Evolutionary conservation across 2,797 vertebrate genomes (phyloP).

Genomic region (Ceryle rudis): DNA sequence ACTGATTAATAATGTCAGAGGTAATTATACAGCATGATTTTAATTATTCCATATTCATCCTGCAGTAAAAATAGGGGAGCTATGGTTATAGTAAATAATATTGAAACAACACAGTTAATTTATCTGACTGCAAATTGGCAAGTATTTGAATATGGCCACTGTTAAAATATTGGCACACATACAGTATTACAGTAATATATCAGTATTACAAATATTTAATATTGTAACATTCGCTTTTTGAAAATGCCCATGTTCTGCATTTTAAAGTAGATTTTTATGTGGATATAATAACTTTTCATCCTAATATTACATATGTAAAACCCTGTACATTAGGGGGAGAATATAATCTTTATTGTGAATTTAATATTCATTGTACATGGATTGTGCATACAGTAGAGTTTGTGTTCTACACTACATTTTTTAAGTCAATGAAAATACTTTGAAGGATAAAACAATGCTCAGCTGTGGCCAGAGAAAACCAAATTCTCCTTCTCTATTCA

Average conservation of each 20-base stretch:
- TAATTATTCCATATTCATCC: not conserved
- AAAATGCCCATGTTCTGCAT: not conserved
- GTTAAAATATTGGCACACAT: not conserved
- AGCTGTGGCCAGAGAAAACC: not conserved
- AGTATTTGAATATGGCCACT: not conserved
- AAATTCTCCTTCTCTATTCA: not conserved
- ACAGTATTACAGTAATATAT: not conserved
- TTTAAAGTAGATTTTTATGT: not conserved
- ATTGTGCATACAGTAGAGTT: not conserved
- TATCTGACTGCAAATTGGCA: not conserved
- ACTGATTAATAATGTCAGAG: not conserved
- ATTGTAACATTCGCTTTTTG: not conserved
- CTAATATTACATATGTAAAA: not conserved
- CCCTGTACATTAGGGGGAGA: not conserved
- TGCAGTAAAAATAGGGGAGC: not conserved
- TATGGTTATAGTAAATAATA: not conserved
- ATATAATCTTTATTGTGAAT: not conserved
- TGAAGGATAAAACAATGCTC: not conserved
- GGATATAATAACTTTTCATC: not conserved
- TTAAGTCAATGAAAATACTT: not conserved
- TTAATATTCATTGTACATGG: not conserved
- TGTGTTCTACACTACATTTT: not conserved
- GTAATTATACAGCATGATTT: not conserved
- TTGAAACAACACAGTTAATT: not conserved
- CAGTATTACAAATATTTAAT: conserved; percentile 6